Evolutionary conservation across 2,113 vertebrate genomes (phyloP).

Genomic region (Globicephala melas): DNA sequence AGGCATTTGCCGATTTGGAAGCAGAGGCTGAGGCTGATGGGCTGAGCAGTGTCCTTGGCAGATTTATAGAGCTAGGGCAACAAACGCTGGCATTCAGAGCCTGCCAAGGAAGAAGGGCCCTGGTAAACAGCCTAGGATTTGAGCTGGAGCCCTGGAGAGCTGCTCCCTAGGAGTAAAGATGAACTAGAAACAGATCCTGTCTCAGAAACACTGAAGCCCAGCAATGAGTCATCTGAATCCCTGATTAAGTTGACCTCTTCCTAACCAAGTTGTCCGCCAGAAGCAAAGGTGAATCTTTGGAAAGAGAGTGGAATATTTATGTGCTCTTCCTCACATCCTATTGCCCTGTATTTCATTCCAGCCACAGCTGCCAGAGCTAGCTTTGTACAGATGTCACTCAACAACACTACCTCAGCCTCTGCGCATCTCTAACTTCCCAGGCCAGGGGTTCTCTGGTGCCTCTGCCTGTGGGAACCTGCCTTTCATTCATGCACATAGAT

Average conservation of each 20-base stretch:
- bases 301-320: not conserved
- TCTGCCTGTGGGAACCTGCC: not conserved
- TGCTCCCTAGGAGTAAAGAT: not conserved
- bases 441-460: not conserved
- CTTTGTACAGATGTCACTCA: not conserved
- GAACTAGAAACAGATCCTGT: not conserved
- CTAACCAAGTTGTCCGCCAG: not conserved
- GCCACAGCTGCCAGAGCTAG: not conserved
- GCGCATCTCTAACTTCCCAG: not conserved
- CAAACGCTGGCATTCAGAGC: not conserved
- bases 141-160: not conserved
- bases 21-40: not conserved
- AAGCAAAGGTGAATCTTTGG: not conserved
- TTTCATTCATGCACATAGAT: not conserved
- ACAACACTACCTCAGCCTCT: fast-evolving
- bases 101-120: not conserved
- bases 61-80: not conserved
- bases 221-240: not conserved
- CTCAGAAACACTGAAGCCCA: not conserved
- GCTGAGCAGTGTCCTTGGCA: not conserved
- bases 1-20: not conserved
- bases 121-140: not conserved
- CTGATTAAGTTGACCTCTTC: not conserved
- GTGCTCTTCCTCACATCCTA: not conserved
- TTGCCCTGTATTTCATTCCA: not conserved